A percentile compares a stretch with the other conserved stretches of the same genome.
These are phyloP conservation scores for Caenorhabditis macrosperma DNA, from an alignment of 2,888 invertebrate genomes.

Conservation along the genomic window DNA sequence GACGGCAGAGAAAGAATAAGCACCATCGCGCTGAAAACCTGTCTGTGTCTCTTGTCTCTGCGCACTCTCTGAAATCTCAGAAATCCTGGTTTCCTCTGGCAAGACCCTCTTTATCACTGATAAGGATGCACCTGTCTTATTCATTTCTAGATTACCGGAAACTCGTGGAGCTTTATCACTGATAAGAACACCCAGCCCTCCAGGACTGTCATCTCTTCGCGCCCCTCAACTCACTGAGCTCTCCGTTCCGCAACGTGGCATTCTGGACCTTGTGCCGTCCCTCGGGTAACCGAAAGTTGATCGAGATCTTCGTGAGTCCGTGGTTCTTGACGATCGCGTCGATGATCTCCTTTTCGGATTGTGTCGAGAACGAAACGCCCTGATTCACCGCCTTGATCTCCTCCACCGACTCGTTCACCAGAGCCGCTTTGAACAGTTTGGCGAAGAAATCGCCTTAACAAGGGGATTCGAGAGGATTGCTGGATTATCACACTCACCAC, in stretches of 20 bases:
- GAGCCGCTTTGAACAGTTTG: slow-evolving; percentile 88
- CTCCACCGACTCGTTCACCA: slow-evolving; percentile 90
- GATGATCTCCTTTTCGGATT: slow-evolving; percentile 78
- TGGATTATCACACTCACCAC: slow-evolving; percentile 30
- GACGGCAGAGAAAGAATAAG: too few relatives aligned
- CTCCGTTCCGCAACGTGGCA: slow-evolving; percentile 78
- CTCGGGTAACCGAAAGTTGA: slow-evolving; percentile 79
- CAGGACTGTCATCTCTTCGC: too few relatives aligned
- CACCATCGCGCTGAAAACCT: too few relatives aligned
- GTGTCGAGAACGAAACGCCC: slow-evolving; percentile 78
- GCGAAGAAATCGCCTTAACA: slow-evolving; percentile 92
- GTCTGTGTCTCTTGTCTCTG: too few relatives aligned
- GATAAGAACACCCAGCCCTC: too few relatives aligned
- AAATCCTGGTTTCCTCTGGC: too few relatives aligned
- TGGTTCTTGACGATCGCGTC: slow-evolving; percentile 75
- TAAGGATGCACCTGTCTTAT: too few relatives aligned
- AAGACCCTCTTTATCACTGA: too few relatives aligned
- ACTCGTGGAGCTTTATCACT: too few relatives aligned
- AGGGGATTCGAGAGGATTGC: slow-evolving; percentile 81
- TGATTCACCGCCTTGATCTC: slow-evolving; percentile 98
- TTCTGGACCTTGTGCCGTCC: slow-evolving; percentile 79
- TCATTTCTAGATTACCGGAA: too few relatives aligned
- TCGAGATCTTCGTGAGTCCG: slow-evolving; percentile 77
- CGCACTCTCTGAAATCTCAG: too few relatives aligned
- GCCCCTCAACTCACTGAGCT: slow-evolving; percentile 77